phyloP scores from a whole-genome alignment of 2,888 invertebrate genomes.

The Venusia cambrica region DNA sequence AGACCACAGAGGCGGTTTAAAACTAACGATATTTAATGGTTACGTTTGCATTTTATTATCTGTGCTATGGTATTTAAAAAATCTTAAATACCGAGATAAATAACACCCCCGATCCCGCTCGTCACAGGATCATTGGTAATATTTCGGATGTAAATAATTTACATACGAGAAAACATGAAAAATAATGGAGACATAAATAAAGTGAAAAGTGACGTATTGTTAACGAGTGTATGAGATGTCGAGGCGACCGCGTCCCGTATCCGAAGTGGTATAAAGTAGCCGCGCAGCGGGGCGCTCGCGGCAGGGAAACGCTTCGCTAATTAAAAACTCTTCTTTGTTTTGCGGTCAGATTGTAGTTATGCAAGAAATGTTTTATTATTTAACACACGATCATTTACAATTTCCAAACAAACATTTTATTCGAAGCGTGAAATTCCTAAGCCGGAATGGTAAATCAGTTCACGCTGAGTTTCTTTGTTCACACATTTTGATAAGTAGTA shows the following conservation, averaged over 20 bases:
- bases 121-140: too few species aligned
- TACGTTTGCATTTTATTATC: too few species aligned
- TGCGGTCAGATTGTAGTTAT: slow-evolving; percentile 57
- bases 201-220: slow-evolving; percentile 74
- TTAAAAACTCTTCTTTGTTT: slow-evolving; percentile 71
- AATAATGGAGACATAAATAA: slow-evolving; percentile 76
- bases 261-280: slow-evolving; percentile 74
- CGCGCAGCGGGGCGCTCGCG: slow-evolving; percentile 58
- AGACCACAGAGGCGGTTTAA: too few species aligned
- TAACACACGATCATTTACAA: slow-evolving; percentile 58
- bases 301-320: slow-evolving; percentile 63
- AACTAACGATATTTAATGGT: too few species aligned
- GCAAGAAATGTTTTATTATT: slow-evolving; percentile 63
- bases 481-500: slow-evolving; percentile 29
- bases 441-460: slow-evolving; percentile 43
- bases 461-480: slow-evolving; percentile 39
- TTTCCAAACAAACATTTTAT: slow-evolving; percentile 45
- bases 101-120: too few species aligned
- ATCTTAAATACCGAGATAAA: too few species aligned
- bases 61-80: too few species aligned
- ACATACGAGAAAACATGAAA: too few species aligned
- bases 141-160: too few species aligned
- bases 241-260: slow-evolving; percentile 48
- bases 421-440: slow-evolving; percentile 57
- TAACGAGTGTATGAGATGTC: slow-evolving; percentile 54